phyloP scores from a whole-genome alignment of 2,888 invertebrate genomes.

The Dicroscelio sp. region DNA sequence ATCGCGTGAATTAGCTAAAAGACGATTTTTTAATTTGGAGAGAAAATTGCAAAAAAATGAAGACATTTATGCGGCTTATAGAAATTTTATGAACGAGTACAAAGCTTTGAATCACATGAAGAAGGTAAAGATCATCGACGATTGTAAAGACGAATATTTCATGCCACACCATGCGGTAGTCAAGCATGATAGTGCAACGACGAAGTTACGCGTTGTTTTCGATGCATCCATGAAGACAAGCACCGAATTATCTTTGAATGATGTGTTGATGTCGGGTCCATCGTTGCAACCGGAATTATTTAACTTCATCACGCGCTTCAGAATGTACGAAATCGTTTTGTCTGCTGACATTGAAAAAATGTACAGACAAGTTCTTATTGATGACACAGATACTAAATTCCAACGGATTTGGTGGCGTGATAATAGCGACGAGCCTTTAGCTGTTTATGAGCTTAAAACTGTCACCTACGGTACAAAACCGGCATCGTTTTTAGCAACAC shows the following conservation, averaged over 20 bases:
- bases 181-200: background rate
- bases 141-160: background rate
- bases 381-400: constrained; percentile 19
- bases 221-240: background rate
- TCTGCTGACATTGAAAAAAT: constrained; percentile 43
- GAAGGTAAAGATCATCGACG: background rate
- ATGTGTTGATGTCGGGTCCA: background rate
- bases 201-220: no score
- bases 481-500: background rate
- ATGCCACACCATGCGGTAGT: constrained; percentile 4
- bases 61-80: background rate
- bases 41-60: background rate
- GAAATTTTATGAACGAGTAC: background rate
- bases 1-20: constrained; percentile 2
- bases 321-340: background rate
- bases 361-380: constrained; percentile 37
- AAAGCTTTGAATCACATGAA: background rate
- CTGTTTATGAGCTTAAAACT: background rate
- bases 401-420: constrained; percentile 40
- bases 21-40: background rate
- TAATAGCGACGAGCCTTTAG: background rate
- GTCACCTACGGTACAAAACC: background rate
- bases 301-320: background rate
- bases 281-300: background rate
- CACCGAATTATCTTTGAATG: background rate